Percentiles rank a stretch among this genome's conserved stretches.
These are phyloP conservation scores for Thera britannica DNA, from an alignment of 2,888 invertebrate species.

Conservation along the genomic window DNA sequence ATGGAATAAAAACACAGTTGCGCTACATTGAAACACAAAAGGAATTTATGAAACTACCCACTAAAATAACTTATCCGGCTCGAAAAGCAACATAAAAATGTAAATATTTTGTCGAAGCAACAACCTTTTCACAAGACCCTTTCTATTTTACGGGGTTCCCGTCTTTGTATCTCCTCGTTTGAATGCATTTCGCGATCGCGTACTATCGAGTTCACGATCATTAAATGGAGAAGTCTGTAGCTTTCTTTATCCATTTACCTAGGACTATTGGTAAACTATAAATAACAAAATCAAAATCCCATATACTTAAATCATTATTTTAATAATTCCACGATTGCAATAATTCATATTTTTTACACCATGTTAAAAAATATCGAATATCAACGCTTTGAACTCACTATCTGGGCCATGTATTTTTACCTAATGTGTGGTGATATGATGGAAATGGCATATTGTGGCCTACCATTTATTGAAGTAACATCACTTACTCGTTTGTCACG, in stretches of 20 bases:
- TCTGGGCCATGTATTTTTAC: too few relatives aligned
- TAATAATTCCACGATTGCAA: too few relatives aligned
- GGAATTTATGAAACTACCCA: conserved; percentile 24
- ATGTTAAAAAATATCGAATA: too few relatives aligned
- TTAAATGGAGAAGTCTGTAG: conserved; percentile 40
- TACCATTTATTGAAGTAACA: too few relatives aligned
- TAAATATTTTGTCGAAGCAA: conserved; percentile 42
- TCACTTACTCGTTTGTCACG: too few relatives aligned
- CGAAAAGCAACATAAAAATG: conserved; percentile 36
- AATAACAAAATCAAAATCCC: conserved; percentile 1
- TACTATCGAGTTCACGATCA: conserved; percentile 48
- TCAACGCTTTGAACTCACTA: too few relatives aligned
- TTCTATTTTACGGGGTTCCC: conserved; percentile 28
- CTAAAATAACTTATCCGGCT: conserved; percentile 23
- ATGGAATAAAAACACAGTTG: not conserved
- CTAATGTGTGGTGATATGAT: too few relatives aligned
- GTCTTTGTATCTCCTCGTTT: conserved; percentile 50
- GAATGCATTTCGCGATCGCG: conserved; percentile 50
- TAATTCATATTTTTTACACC: too few relatives aligned
- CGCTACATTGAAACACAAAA: conserved; percentile 13
- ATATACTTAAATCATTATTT: too few relatives aligned
- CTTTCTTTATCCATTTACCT: conserved; percentile 24
- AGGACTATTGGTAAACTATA: conserved; percentile 18
- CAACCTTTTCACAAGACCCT: conserved; percentile 30
- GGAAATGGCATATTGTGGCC: too few relatives aligned